Percentiles rank a stretch among this genome's conserved stretches.
Evolutionary conservation across 1,140 invertebrate species (phyloP).

Genomic region (Drosophila watanabei): DNA sequence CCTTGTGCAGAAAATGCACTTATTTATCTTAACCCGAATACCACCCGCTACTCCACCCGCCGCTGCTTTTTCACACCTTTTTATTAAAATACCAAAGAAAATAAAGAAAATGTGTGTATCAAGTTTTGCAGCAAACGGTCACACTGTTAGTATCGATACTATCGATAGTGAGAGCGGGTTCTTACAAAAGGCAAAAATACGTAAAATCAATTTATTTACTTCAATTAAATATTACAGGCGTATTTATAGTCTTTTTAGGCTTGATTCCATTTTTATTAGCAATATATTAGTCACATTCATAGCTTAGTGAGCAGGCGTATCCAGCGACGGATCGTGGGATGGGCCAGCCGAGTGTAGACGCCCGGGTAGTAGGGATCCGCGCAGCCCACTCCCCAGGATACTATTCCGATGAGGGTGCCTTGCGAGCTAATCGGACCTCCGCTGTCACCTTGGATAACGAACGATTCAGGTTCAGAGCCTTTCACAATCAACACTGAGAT

Average conservation of each 20-base stretch:
- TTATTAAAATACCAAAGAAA: not conserved
- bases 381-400: conserved; percentile 89
- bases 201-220: not conserved
- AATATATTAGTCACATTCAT: conserved; percentile 31
- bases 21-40: conserved; percentile 72
- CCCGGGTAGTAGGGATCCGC: conserved; percentile 87
- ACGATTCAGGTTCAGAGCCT: not conserved
- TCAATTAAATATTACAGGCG: not conserved
- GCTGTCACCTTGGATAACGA: conserved; percentile 82
- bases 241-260: not conserved
- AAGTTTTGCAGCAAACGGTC: not conserved
- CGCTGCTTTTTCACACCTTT: not conserved
- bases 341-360: conserved; percentile 88
- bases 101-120: not conserved
- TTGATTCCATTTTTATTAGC: conserved; percentile 17
- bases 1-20: conserved; percentile 42
- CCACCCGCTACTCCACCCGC: conserved; percentile 41
- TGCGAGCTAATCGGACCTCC: conserved; percentile 86
- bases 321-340: conserved; percentile 74
- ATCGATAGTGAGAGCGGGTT: not conserved
- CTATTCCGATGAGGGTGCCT: conserved; percentile 87
- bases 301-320: conserved; percentile 73
- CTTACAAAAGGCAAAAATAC: not conserved
- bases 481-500: not conserved
- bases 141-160: not conserved